Percentiles rank a stretch among this genome's conserved stretches.
These are phyloP conservation scores for Platichthys stellatus DNA, from an alignment of 2,113 vertebrate species.

Conservation along the genomic window DNA sequence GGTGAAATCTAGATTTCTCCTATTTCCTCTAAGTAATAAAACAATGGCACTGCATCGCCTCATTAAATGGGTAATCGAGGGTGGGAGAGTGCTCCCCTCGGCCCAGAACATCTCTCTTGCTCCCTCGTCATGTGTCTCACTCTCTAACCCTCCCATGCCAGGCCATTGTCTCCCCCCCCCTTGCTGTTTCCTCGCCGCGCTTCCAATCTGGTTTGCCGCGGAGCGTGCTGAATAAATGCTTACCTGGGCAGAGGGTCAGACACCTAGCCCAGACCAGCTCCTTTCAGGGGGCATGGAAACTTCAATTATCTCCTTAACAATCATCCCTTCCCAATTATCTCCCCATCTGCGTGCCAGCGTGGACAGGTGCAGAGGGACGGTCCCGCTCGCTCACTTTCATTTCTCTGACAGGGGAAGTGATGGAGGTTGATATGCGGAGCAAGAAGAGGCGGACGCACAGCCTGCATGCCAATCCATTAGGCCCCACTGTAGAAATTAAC, in stretches of 20 bases:
- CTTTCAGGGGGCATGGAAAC: slow-evolving; percentile 66
- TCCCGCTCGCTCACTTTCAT: slow-evolving; percentile 36
- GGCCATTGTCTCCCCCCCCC: slow-evolving; percentile 45
- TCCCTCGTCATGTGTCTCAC: slow-evolving; percentile 31
- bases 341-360: slow-evolving; percentile 70
- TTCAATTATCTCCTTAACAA: slow-evolving; percentile 77
- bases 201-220: slow-evolving; percentile 61
- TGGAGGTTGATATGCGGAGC: slow-evolving; percentile 40
- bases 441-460: slow-evolving; percentile 20
- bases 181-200: slow-evolving; percentile 47
- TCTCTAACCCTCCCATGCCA: slow-evolving; percentile 44
- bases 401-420: slow-evolving; percentile 54
- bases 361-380: slow-evolving; percentile 68
- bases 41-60: slow-evolving; percentile 72
- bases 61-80: slow-evolving; percentile 81
- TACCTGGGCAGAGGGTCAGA: slow-evolving; percentile 76
- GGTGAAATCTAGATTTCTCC: slow-evolving; percentile 70
- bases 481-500: slow-evolving; percentile 35
- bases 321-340: slow-evolving; percentile 73
- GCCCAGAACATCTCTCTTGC: slow-evolving; percentile 53
- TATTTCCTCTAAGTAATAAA: slow-evolving; percentile 77
- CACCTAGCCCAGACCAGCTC: slow-evolving; percentile 63
- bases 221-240: slow-evolving; percentile 67
- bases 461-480: slow-evolving; percentile 39
- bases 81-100: slow-evolving; percentile 71